Evolutionary conservation across 1,140 invertebrate species (phyloP).

Genomic region (Steinernema feltiae): DNA sequence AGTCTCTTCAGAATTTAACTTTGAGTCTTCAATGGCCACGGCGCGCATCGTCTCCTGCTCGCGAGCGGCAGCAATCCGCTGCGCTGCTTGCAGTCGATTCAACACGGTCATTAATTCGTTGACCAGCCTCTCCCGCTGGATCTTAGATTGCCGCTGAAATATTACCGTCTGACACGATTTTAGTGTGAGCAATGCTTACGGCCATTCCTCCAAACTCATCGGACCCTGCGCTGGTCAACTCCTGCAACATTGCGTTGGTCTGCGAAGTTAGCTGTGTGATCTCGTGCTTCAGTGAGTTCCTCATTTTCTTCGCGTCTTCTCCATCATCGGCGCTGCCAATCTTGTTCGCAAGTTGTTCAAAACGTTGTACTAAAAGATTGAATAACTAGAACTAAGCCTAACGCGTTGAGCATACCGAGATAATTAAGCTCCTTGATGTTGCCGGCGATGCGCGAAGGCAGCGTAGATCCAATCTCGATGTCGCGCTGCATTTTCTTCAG

Average conservation of each 20-base stretch:
- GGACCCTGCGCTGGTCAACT: background rate
- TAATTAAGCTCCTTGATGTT: background rate
- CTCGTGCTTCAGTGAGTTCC: background rate
- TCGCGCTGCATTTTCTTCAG: background rate
- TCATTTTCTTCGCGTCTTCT: background rate
- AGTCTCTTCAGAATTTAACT: conserved; percentile 18
- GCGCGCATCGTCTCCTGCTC: conserved; percentile 63
- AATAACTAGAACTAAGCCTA: background rate
- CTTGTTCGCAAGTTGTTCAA: conserved; percentile 8
- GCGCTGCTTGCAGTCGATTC: conserved; percentile 72
- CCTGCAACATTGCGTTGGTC: background rate
- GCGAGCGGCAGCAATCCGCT: conserved; percentile 73
- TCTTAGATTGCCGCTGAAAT: conserved; percentile 74
- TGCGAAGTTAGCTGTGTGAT: background rate
- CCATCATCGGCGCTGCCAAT: background rate
- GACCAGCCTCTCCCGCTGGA: conserved; percentile 81
- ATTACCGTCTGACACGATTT: background rate
- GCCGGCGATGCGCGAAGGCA: background rate
- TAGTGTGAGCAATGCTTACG: background rate
- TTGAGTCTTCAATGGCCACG: conserved; percentile 46
- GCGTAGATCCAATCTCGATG: background rate
- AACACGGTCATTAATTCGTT: conserved; percentile 88
- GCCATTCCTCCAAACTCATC: background rate
- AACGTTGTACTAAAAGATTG: background rate
- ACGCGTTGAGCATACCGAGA: background rate